phyloP scores from a whole-genome alignment of 2,888 invertebrate species.

The Agrochola litura region DNA sequence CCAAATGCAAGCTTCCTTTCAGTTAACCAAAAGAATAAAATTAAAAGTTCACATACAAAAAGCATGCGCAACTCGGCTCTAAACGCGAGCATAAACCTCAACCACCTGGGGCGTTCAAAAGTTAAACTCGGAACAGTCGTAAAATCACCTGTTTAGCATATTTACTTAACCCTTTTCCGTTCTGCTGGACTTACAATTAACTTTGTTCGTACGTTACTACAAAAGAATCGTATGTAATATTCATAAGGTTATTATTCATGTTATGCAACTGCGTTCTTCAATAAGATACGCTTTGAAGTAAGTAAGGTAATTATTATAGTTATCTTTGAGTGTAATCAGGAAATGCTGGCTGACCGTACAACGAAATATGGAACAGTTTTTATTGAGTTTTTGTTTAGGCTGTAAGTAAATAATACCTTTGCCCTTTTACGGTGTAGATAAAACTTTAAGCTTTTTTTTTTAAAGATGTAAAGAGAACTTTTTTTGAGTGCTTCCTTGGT shows the following conservation, averaged over 20 bases:
- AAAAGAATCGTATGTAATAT: constrained; percentile 77
- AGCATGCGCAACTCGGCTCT: constrained; percentile 27
- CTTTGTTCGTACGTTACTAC: constrained; percentile 61
- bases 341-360: constrained; percentile 8
- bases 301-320: constrained; percentile 59
- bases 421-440: not conserved
- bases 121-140: constrained; percentile 58
- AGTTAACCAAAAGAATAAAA: constrained; percentile 30
- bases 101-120: constrained; percentile 51
- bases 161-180: constrained; percentile 70
- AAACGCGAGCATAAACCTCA: constrained; percentile 36
- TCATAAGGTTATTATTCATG: constrained; percentile 75
- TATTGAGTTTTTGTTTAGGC: constrained; percentile 2
- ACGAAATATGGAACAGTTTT: constrained; percentile 11
- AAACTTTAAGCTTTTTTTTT: not conserved
- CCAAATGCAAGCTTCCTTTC: constrained; percentile 1
- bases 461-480: not conserved
- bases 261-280: constrained; percentile 67
- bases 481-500: not conserved
- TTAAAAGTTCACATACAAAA: constrained; percentile 25
- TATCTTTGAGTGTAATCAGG: constrained; percentile 57
- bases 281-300: constrained; percentile 61
- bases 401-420: constrained; percentile 5
- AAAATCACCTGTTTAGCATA: constrained; percentile 75
- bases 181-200: constrained; percentile 61